These are phyloP conservation scores for Drosophila littoralis DNA, from an alignment of 1,140 invertebrate species.

Conservation along the genomic window DNA sequence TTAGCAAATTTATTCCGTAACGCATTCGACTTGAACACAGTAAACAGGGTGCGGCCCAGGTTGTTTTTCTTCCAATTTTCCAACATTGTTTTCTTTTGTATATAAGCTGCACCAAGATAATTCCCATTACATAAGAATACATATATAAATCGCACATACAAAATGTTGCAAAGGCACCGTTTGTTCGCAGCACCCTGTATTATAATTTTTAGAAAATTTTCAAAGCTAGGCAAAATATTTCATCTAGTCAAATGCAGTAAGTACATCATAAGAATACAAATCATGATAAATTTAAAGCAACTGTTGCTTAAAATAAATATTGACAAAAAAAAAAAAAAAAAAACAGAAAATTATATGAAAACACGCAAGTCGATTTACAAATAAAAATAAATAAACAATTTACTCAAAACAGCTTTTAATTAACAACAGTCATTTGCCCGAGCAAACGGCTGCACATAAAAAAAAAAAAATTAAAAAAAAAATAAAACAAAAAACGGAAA, in stretches of 20 bases:
- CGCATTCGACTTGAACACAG: slow-evolving; percentile 10
- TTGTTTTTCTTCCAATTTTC: slow-evolving; percentile 28
- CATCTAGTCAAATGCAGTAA: slow-evolving; percentile 46
- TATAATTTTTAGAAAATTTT: slow-evolving; percentile 60
- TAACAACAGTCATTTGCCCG: slow-evolving; percentile 46
- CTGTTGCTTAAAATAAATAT: slow-evolving; percentile 37
- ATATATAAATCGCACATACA: slow-evolving; percentile 14
- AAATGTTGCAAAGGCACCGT: slow-evolving; percentile 35
- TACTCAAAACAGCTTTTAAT: slow-evolving; percentile 68
- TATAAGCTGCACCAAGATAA: slow-evolving; percentile 42
- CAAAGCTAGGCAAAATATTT: slow-evolving; percentile 48
- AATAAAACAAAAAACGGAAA: slow-evolving; percentile 18
- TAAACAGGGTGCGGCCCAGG: slow-evolving; percentile 30
- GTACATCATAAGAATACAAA: slow-evolving; percentile 37
- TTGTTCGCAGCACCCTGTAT: slow-evolving; percentile 46
- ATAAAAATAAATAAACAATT: slow-evolving; percentile 41
- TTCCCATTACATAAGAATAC: slow-evolving; percentile 10
- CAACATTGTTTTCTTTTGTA: slow-evolving; percentile 43
- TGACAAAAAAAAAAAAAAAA: slow-evolving; percentile 15
- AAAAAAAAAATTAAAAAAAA: slow-evolving; percentile 11
- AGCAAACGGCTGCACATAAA: slow-evolving; percentile 20
- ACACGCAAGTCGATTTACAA: slow-evolving; percentile 20
- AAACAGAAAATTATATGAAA: slow-evolving; percentile 15
- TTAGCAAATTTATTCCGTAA: slow-evolving; percentile 20
- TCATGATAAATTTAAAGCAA: slow-evolving; percentile 38